Percentiles rank a stretch among this genome's conserved stretches.
Evolutionary conservation across 2,113 vertebrate species (phyloP).

Genomic region (Microcebus ravelobensis): DNA sequence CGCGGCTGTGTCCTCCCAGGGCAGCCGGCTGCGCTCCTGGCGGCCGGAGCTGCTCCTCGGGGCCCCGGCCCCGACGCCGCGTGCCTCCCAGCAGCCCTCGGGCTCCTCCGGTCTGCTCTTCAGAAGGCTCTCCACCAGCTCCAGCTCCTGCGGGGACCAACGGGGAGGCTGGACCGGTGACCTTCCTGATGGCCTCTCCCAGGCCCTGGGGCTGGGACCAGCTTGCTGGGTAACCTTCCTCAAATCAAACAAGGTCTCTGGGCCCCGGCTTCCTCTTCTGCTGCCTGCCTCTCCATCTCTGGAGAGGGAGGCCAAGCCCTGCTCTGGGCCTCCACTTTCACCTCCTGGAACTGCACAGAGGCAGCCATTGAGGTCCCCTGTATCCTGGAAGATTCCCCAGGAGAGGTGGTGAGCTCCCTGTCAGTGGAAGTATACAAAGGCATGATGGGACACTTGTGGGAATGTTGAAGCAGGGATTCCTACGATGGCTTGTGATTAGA

Average conservation of each 20-base stretch:
- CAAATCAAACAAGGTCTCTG: not conserved
- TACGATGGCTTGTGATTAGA: not conserved
- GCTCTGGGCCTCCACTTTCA: not conserved
- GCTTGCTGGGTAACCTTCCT: not conserved
- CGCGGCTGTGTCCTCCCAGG: conserved; percentile 91
- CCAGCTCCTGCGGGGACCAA: conserved; percentile 88
- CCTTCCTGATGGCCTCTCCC: not conserved
- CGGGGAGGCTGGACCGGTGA: not conserved
- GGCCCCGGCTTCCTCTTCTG: not conserved
- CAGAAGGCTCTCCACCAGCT: conserved; percentile 90
- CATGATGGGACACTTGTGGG: not conserved
- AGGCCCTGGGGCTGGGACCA: not conserved
- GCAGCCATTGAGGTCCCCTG: not conserved
- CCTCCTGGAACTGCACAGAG: not conserved
- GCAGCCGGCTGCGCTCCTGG: conserved; percentile 91
- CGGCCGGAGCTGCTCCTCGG: conserved; percentile 86
- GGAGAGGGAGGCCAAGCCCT: not conserved
- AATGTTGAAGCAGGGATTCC: not conserved
- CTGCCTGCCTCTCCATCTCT: not conserved
- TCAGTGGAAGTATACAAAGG: not conserved
- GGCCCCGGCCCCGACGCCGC: conserved; percentile 72
- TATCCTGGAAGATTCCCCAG: not conserved
- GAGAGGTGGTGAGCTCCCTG: not conserved
- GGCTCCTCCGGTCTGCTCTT: conserved; percentile 86
- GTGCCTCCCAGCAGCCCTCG: conserved; percentile 90